Evolutionary conservation across 2,113 vertebrate species (phyloP).

Genomic region (Oncorhynchus gorbuscha): DNA sequence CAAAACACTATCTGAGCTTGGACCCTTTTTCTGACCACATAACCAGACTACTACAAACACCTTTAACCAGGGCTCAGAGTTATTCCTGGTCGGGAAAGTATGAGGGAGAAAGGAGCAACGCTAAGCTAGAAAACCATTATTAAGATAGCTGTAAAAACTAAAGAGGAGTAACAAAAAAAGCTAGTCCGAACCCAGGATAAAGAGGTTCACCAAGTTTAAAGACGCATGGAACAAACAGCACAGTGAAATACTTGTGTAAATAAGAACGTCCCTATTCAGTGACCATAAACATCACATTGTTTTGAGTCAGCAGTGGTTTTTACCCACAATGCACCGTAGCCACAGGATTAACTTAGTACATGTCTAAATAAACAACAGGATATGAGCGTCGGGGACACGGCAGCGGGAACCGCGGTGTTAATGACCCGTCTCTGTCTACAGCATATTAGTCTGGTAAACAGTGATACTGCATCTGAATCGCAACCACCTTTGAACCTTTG

Average conservation of each 20-base stretch:
- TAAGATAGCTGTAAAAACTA: no score
- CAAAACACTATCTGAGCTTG: no score
- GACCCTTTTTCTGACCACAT: no score
- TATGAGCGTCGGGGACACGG: slow-evolving; percentile 9
- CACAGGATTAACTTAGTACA: neutral
- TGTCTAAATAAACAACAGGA: neutral
- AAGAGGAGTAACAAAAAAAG: no score
- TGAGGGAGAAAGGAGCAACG: no score
- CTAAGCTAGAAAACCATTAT: no score
- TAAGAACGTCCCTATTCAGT: slow-evolving; percentile 3
- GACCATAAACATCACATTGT: neutral
- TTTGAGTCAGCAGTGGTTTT: no score
- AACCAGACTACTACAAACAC: no score
- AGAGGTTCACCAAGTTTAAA: no score
- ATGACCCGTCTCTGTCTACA: slow-evolving; percentile 2
- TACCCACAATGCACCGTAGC: neutral
- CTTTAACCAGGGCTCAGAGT: no score
- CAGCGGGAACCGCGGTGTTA: slow-evolving; percentile 23
- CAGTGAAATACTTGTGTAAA: neutral
- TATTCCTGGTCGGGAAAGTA: no score
- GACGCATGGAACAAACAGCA: neutral
- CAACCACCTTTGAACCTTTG: slow-evolving; percentile 26
- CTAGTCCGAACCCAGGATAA: no score
- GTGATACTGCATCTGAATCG: neutral
- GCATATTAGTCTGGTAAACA: slow-evolving; percentile 55